Evolutionary conservation across 2,797 vertebrate genomes (phyloP), one percentile per base, ranked within the genome.

Genomic region (Manis pentadactyla): DNA sequence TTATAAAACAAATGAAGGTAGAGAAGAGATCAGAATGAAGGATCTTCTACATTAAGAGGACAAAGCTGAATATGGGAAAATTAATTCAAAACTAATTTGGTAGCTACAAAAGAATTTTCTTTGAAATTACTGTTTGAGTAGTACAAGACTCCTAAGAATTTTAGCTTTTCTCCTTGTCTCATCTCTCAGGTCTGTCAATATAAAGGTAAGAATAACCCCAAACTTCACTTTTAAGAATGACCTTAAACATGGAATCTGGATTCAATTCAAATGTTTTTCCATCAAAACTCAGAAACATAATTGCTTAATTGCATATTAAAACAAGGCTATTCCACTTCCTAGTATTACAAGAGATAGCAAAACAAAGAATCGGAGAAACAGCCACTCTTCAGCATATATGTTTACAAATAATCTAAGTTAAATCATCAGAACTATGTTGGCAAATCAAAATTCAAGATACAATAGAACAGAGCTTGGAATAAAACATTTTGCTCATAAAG

Each of bases 1-100:
- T 73, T 57, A 87, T 92, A 79, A 90, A 94, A 78, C 42, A 93
- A 78, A 96, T 12, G 21, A 89, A 91, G 66, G n/a, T 53, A 88
- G 1, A 71, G 29, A 81, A 73, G 29, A n/a, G 46, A 94, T 88
- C 10, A 86, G 57, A 83, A 83, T 68, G 46, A 89, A 93, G 23
- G 15, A 68, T 87, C 75, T 90, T 88, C 53, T 85, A 23, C 29
- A 63, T 21, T 90, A 83, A 87, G 46, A 90, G 27, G 25, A 95
- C 34, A 95, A 79, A 90, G 64, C 31, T 83, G 37, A 83, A 71
- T 46, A 71, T 37, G 9, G 34, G 21, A 71, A 95, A 77, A 90
- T 25, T 92, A 89, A 86, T 42, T 85, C n/a, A 90, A 93, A 94
- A 19, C 21, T 73, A 66, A 83, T 42, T 10, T 71, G 81, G n/a